Percentiles rank a stretch among this genome's conserved stretches.
phyloP scores from a whole-genome alignment of 2,113 vertebrate genomes.

The Lathamus discolor region DNA sequence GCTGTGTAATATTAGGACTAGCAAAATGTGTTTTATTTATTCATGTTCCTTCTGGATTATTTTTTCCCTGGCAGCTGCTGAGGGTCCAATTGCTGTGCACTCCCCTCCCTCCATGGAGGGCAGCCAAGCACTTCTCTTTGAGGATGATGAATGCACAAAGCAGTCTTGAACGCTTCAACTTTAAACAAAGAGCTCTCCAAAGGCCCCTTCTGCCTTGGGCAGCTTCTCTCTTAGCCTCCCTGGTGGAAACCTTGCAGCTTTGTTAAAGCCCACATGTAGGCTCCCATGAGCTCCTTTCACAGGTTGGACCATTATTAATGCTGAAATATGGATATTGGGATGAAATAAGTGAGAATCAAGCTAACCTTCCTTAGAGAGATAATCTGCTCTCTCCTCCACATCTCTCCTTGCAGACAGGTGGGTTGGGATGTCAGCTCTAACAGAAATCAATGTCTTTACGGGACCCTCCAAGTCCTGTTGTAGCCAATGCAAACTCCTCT shows the following conservation, averaged over 20 bases:
- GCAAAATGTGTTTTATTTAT: conserved; percentile 30
- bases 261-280: background rate
- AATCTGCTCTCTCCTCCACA: background rate
- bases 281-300: background rate
- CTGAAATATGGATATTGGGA: background rate
- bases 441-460: background rate
- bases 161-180: background rate
- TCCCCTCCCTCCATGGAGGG: background rate
- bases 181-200: background rate
- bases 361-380: background rate
- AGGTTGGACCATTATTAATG: background rate
- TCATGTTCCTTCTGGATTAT: conserved; percentile 21
- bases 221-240: background rate
- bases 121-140: conserved; percentile 23
- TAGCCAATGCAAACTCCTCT: background rate
- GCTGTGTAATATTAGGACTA: background rate
- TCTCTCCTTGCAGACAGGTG: background rate
- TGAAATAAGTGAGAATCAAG: background rate
- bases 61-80: conserved; percentile 9
- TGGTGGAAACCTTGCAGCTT: background rate
- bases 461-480: background rate
- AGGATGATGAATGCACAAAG: background rate
- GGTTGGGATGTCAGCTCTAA: rapidly evolving
- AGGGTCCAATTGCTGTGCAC: background rate
- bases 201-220: background rate